Percentiles rank a stretch among this genome's conserved stretches.
Evolutionary conservation across 2,113 vertebrate genomes (phyloP).

Genomic region (Edolisoma coerulescens): DNA sequence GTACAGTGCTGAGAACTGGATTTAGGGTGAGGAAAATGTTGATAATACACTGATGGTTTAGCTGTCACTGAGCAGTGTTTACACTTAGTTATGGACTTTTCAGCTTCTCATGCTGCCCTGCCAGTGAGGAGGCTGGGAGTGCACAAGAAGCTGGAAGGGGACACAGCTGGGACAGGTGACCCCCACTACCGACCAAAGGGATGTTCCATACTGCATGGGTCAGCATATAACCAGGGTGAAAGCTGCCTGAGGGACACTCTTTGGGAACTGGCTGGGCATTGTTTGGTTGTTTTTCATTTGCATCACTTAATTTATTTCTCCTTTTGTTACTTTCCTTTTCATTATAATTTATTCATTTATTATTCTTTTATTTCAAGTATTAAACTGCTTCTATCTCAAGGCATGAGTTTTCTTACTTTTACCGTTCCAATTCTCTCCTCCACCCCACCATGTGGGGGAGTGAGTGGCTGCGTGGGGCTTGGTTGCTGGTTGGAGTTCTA

Average conservation of each 20-base stretch:
- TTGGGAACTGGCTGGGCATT: background rate
- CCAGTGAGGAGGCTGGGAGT: background rate
- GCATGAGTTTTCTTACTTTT: background rate
- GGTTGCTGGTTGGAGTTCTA: background rate
- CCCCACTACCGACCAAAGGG: background rate
- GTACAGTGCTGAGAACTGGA: background rate
- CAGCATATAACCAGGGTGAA: background rate
- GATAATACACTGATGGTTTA: background rate
- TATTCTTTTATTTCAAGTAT: background rate
- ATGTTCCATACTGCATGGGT: too few species aligned
- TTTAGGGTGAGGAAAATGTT: background rate
- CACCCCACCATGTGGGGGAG: rapidly evolving
- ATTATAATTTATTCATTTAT: background rate
- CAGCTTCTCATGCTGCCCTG: background rate
- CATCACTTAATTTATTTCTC: background rate
- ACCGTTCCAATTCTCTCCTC: background rate
- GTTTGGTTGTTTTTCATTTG: background rate
- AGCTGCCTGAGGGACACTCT: background rate
- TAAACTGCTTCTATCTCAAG: background rate
- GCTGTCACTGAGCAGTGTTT: background rate
- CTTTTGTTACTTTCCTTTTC: background rate
- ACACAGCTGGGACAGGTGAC: background rate
- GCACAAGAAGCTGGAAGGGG: background rate
- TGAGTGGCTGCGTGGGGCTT: rapidly evolving
- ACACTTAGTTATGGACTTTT: background rate